A percentile compares a stretch with the other conserved stretches of the same genome.
Conservation (phyloP, 2,888 invertebrate species). For the Polylopha cassiicola region DNA sequence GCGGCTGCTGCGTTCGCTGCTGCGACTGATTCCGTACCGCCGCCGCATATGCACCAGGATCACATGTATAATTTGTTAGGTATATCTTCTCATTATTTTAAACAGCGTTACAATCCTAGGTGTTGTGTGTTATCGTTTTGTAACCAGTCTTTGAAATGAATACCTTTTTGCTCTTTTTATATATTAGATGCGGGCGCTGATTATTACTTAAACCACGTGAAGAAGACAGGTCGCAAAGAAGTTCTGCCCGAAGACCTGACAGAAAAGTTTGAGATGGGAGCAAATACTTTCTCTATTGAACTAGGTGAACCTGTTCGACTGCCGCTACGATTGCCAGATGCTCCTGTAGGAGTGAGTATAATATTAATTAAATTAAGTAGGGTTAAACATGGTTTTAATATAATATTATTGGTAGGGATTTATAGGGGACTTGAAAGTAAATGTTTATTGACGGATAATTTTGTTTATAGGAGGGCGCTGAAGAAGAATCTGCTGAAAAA, state of each 20-base stretch:
- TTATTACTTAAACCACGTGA: slow-evolving; percentile 57
- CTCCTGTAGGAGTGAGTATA: slow-evolving; percentile 45
- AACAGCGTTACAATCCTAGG: not conserved
- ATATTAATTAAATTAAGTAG: no score
- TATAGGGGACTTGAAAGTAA: no score
- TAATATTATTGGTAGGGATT: no score
- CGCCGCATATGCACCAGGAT: slow-evolving; percentile 65
- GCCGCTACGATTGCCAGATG: slow-evolving; percentile 58
- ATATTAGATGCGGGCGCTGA: slow-evolving; percentile 57
- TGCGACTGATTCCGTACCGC: slow-evolving; percentile 52
- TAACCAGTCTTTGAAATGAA: not conserved
- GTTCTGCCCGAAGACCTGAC: slow-evolving; percentile 52
- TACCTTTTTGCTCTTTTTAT: not conserved
- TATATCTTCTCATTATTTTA: slow-evolving; percentile 26
- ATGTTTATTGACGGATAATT: no score
- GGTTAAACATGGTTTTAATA: no score
- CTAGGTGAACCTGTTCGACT: slow-evolving; percentile 50
- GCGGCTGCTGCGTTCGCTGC: slow-evolving; percentile 63
- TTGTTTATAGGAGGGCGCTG: no score
- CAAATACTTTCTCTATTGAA: slow-evolving; percentile 64
- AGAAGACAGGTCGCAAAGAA: slow-evolving; percentile 56
- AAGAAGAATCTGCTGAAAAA: no score
- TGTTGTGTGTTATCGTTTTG: no score
- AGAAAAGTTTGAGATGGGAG: slow-evolving; percentile 68
- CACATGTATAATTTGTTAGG: slow-evolving; percentile 68